phyloP scores from a whole-genome alignment of 2,888 invertebrate species.

The Scaptodrosophila latifasciaeformis region DNA sequence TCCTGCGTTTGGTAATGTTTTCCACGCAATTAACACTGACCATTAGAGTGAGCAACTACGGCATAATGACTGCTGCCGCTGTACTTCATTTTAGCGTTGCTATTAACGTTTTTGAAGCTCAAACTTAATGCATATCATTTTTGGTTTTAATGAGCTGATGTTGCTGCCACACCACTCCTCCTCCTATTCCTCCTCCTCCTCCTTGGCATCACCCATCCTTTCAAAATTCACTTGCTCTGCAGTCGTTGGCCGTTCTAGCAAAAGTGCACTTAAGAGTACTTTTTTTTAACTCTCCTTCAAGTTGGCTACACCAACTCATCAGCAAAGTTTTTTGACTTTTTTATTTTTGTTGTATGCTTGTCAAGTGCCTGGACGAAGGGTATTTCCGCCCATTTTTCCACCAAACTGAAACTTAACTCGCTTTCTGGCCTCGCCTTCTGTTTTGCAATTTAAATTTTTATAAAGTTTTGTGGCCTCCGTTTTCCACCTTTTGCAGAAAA shows the following conservation, averaged over 20 bases:
- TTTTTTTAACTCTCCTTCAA: not conserved
- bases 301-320: too few relatives aligned
- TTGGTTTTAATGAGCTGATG: slow-evolving; percentile 59
- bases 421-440: slow-evolving; percentile 14
- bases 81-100: slow-evolving; percentile 25
- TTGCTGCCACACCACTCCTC: slow-evolving; percentile 10
- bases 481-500: too few relatives aligned
- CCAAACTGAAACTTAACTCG: slow-evolving; percentile 48
- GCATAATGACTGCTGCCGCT: slow-evolving; percentile 46
- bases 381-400: too few relatives aligned
- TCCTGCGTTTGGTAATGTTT: slow-evolving; percentile 10
- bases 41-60: slow-evolving; percentile 45
- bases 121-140: slow-evolving; percentile 65
- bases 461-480: too few relatives aligned
- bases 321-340: slow-evolving; percentile 50
- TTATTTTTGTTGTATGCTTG: slow-evolving; percentile 34
- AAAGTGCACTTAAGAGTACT: slow-evolving; percentile 11
- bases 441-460: slow-evolving; percentile 56
- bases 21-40: slow-evolving; percentile 64
- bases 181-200: not conserved
- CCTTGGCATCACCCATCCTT: slow-evolving; percentile 9
- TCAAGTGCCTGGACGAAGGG: slow-evolving; percentile 52
- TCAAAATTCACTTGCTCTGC: too few relatives aligned
- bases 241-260: slow-evolving; percentile 4
- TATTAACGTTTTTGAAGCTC: slow-evolving; percentile 44